These are phyloP conservation scores for Ophraella communa DNA, from an alignment of 2,888 invertebrate genomes.

Conservation along the genomic window DNA sequence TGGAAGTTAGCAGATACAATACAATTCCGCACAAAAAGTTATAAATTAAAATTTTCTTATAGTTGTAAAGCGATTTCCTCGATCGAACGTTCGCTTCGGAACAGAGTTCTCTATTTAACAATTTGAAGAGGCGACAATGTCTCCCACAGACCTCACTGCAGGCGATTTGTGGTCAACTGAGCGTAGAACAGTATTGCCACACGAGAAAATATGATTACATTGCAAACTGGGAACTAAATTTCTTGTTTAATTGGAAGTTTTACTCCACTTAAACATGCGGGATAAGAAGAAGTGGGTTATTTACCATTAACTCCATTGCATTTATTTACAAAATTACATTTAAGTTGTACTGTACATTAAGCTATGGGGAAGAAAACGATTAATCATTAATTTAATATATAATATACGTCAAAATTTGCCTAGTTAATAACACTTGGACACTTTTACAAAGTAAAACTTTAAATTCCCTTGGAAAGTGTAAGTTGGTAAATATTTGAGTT, in stretches of 20 bases:
- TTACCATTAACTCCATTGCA: too few species aligned
- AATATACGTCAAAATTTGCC: background rate
- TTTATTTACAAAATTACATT: too few species aligned
- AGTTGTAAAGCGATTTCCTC: conserved; percentile 14
- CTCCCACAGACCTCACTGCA: conserved; percentile 26
- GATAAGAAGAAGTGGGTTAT: background rate
- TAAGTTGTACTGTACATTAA: too few species aligned
- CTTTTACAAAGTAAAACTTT: background rate
- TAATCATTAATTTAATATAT: too few species aligned
- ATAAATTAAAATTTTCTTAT: conserved; percentile 6
- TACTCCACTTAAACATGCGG: background rate
- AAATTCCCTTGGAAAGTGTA: conserved; percentile 5
- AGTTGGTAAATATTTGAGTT: conserved; percentile 20
- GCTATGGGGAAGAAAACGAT: too few species aligned
- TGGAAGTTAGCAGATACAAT: background rate
- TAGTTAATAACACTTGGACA: background rate
- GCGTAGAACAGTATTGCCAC: conserved; percentile 24
- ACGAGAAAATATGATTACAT: conserved; percentile 21
- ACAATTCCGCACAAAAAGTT: background rate
- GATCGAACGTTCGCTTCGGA: conserved; percentile 12
- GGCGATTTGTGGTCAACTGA: conserved; percentile 31
- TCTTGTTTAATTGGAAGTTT: conserved; percentile 13
- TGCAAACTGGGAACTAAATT: conserved; percentile 7
- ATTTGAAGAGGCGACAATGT: conserved; percentile 27
- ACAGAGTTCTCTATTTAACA: conserved; percentile 24